These are phyloP conservation scores for Diadema setosum DNA, from an alignment of 35 echinoderm and acorn worm species.

Conservation along the genomic window DNA sequence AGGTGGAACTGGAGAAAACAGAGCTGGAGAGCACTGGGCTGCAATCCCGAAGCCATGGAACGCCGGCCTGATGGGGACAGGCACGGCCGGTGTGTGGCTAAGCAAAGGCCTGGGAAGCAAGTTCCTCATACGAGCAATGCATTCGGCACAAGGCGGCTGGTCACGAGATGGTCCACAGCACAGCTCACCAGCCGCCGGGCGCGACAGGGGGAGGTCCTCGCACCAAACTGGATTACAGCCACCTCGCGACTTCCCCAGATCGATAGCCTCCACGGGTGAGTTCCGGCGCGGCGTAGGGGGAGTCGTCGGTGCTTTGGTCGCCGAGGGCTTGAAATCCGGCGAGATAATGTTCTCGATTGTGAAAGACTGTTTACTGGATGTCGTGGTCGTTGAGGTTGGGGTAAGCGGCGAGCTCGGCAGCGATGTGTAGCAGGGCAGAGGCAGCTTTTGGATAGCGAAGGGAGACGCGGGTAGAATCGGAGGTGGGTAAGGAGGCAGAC, in stretches of 20 bases:
- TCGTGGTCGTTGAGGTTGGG: slow-evolving; percentile 69
- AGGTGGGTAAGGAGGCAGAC: slow-evolving; percentile 62
- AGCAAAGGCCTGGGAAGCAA: slow-evolving; percentile 23
- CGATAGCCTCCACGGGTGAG: not conserved
- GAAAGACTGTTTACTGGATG: slow-evolving; percentile 84
- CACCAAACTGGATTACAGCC: slow-evolving; percentile 17
- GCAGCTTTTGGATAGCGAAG: slow-evolving; percentile 46
- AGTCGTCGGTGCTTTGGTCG: slow-evolving; percentile 2
- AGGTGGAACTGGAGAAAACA: not conserved
- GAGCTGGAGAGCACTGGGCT: not conserved
- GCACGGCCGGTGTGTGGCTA: slow-evolving; percentile 50
- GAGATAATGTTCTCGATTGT: slow-evolving; percentile 98
- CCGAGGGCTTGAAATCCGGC: slow-evolving; percentile 85
- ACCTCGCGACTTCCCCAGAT: not conserved
- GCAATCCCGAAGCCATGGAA: slow-evolving; percentile 27
- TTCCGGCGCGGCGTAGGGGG: not conserved
- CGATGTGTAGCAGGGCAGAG: slow-evolving; percentile 56
- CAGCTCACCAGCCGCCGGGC: not conserved
- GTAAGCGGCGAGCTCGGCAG: slow-evolving; percentile 43
- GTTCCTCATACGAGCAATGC: slow-evolving; percentile 8
- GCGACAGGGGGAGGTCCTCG: not conserved
- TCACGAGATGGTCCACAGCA: slow-evolving; percentile 27
- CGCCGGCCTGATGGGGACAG: slow-evolving; percentile 66
- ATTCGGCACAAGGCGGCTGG: not conserved
- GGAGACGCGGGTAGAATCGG: slow-evolving; percentile 44